A percentile compares a stretch with the other conserved stretches of the same genome.
Conservation (phyloP, 2,888 invertebrate species). For the Copidosoma aretas region DNA sequence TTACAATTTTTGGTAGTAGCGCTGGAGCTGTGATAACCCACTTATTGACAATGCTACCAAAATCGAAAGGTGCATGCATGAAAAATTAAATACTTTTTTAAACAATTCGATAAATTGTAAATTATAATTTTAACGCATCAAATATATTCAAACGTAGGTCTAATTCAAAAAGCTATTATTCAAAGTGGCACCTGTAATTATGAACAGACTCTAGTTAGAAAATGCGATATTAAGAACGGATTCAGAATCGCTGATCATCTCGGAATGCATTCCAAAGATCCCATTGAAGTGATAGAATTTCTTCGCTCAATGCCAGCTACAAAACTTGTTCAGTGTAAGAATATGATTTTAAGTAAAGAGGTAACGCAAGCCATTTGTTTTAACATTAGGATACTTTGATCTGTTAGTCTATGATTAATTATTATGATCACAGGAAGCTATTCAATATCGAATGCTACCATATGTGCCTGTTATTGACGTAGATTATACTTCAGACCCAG, state of each 20-base stretch:
- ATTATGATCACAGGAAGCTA: neutral
- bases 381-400: neutral
- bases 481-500: neutral
- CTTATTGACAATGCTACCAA: slow-evolving; percentile 45
- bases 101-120: neutral
- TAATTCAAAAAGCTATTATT: slow-evolving; percentile 51
- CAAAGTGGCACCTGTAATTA: slow-evolving; percentile 45
- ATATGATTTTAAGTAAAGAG: slow-evolving; percentile 41
- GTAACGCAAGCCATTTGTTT: slow-evolving; percentile 18
- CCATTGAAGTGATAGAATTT: slow-evolving; percentile 44
- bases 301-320: slow-evolving; percentile 45
- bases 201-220: slow-evolving; percentile 26
- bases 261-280: slow-evolving; percentile 45
- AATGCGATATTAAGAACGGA: slow-evolving; percentile 3
- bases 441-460: neutral
- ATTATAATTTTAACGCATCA: neutral
- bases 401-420: neutral
- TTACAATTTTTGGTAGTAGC: slow-evolving; percentile 51
- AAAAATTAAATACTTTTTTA: neutral
- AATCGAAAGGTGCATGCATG: slow-evolving; percentile 46
- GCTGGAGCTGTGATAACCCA: slow-evolving; percentile 45
- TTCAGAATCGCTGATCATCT: slow-evolving; percentile 41
- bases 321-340: slow-evolving; percentile 52
- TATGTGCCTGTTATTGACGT: neutral
- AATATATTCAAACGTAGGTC: slow-evolving; percentile 39